Conservation (phyloP, 2,797 vertebrate genomes). For the Silurus aristotelis region DNA sequence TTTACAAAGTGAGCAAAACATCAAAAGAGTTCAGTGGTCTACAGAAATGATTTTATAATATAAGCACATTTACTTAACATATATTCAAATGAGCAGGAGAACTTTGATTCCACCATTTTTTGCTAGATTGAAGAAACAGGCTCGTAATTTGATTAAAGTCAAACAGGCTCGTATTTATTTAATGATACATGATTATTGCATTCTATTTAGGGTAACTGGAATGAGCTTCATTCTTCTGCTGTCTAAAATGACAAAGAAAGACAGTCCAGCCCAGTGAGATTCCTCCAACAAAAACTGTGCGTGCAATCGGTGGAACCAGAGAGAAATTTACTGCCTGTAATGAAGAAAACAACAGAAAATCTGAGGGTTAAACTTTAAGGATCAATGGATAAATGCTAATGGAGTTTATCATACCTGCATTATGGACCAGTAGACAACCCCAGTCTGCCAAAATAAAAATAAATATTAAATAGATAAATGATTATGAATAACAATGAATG, state of each 20-base stretch:
- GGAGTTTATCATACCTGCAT: slow-evolving; percentile 71
- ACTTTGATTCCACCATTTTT: background rate
- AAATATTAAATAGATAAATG: slow-evolving; percentile 12
- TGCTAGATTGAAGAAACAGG: background rate
- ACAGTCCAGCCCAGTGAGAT: slow-evolving; percentile 74
- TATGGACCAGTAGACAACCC: slow-evolving; percentile 77
- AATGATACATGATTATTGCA: background rate
- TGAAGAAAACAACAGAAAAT: slow-evolving; percentile 23
- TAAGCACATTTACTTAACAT: background rate
- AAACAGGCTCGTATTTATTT: slow-evolving; percentile 9
- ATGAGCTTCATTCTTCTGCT: slow-evolving; percentile 59
- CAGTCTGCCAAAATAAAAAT: slow-evolving; percentile 64
- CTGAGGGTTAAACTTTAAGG: background rate
- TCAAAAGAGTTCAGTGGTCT: background rate
- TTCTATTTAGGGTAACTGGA: background rate
- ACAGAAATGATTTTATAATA: background rate
- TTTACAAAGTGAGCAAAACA: slow-evolving; percentile 8
- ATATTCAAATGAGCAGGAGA: background rate
- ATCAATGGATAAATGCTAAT: background rate
- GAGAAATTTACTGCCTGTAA: slow-evolving; percentile 78
- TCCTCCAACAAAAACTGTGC: slow-evolving; percentile 75
- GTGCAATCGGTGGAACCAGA: slow-evolving; percentile 75
- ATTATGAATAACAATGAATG: background rate
- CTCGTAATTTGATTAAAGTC: too few species aligned
- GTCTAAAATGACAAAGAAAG: slow-evolving; percentile 76